These are phyloP conservation scores for Nothobranchius furzeri DNA, from an alignment of 2,113 vertebrate species.

Conservation along the genomic window DNA sequence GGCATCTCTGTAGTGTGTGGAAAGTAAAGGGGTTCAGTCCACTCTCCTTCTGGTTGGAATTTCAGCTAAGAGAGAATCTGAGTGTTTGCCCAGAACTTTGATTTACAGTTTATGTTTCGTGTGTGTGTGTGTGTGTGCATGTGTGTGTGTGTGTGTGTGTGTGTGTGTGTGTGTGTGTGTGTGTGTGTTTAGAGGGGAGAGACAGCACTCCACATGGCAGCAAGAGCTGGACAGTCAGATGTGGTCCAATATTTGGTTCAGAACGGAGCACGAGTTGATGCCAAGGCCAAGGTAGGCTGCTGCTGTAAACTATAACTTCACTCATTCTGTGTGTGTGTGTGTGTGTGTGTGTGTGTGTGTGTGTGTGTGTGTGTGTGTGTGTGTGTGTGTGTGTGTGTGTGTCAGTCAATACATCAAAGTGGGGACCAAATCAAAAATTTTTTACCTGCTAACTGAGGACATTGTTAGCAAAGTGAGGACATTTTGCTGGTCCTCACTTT, in stretches of 20 bases:
- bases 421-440: too few relatives aligned
- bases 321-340: neutral
- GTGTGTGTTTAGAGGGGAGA: constrained; percentile 88
- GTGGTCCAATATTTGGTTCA: constrained; percentile 93
- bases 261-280: constrained; percentile 92
- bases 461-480: too few relatives aligned
- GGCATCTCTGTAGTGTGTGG: constrained; percentile 60
- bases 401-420: too few relatives aligned
- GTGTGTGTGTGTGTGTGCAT: constrained; percentile 6
- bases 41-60: neutral
- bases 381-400: too few relatives aligned
- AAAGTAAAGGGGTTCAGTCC: constrained; percentile 33
- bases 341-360: neutral
- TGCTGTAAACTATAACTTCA: neutral
- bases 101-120: neutral
- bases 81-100: neutral
- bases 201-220: constrained; percentile 96
- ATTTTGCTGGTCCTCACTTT: too few relatives aligned
- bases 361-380: too few relatives aligned
- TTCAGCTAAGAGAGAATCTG: neutral
- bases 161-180: constrained; percentile 1
- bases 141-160: too few relatives aligned
- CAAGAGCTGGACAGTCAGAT: constrained; percentile 92
- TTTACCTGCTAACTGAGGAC: too few relatives aligned
- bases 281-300: constrained; percentile 90